Conservation (phyloP, 2,888 invertebrate genomes). For the Eulithis prunata region DNA sequence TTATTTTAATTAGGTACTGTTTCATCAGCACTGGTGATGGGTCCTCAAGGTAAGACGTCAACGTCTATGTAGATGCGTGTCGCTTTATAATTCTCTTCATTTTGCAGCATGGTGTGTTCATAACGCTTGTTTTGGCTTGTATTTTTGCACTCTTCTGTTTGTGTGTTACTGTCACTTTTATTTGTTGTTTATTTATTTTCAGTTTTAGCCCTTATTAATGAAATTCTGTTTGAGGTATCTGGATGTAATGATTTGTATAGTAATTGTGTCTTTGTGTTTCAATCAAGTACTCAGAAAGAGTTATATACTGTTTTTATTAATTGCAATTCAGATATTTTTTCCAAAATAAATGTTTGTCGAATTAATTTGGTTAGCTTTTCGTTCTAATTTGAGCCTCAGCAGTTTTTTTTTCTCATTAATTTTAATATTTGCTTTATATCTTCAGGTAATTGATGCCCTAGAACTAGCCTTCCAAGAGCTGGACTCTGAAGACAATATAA, state of each 20-base stretch:
- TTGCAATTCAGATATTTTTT: conserved; percentile 34
- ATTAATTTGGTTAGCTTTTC: conserved; percentile 42
- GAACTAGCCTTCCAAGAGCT: conserved; percentile 86
- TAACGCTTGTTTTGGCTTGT: conserved; percentile 36
- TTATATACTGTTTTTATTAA: conserved; percentile 18
- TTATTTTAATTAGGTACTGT: conserved; percentile 55
- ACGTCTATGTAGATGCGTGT: conserved; percentile 49
- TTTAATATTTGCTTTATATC: conserved; percentile 36
- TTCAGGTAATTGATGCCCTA: conserved; percentile 86
- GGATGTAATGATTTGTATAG: conserved; percentile 18
- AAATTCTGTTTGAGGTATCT: conserved; percentile 18
- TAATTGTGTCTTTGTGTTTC: conserved; percentile 3
- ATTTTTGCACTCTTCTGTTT: conserved; percentile 22
- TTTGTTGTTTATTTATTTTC: conserved; percentile 34
- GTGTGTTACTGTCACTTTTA: conserved; percentile 23
- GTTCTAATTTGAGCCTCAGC: conserved; percentile 34
- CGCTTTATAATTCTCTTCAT: conserved; percentile 66
- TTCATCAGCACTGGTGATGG: conserved; percentile 76
- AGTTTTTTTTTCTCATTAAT: conserved; percentile 12
- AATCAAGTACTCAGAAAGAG: background rate
- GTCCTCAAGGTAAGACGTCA: conserved; percentile 70
- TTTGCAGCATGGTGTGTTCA: conserved; percentile 55
- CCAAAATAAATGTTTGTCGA: conserved; percentile 37
- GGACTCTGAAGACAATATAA: conserved; percentile 77
- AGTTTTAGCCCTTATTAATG: conserved; percentile 19